A percentile compares a stretch with the other conserved stretches of the same genome.
Evolutionary conservation across 2,888 invertebrate species (phyloP).

Genomic region (Aelia acuminata): DNA sequence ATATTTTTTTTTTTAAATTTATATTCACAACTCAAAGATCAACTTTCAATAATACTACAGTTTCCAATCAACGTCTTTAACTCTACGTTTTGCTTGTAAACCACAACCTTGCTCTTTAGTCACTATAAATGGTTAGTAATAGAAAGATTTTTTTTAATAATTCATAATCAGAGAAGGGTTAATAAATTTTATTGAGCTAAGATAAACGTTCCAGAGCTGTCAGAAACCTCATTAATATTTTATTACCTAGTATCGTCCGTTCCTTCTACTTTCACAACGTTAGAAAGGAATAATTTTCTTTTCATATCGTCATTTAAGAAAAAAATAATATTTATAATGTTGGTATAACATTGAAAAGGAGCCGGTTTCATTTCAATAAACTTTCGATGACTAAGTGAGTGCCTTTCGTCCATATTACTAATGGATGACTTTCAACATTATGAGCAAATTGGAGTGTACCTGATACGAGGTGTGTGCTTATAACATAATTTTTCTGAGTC

Average conservation of each 20-base stretch:
- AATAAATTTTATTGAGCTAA: too few species aligned
- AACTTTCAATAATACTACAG: too few species aligned
- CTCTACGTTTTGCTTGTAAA: too few species aligned
- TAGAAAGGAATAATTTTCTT: not conserved
- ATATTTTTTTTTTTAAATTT: too few species aligned
- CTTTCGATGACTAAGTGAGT: not conserved
- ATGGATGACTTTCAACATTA: slow-evolving; percentile 25
- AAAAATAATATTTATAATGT: too few species aligned
- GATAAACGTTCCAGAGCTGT: not conserved
- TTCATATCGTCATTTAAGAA: too few species aligned
- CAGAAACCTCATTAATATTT: not conserved
- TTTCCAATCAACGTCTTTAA: too few species aligned
- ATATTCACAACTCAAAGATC: too few species aligned
- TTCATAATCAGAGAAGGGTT: too few species aligned
- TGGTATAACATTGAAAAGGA: not conserved
- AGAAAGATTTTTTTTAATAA: too few species aligned
- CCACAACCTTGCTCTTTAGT: too few species aligned
- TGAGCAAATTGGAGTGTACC: not conserved
- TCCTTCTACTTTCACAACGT: not conserved
- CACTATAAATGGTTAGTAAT: too few species aligned
- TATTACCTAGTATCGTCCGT: not conserved
- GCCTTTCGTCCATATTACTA: not conserved
- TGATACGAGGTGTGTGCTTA: not conserved
- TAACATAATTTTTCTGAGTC: not conserved
- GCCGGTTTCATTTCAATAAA: not conserved